Conservation (phyloP, 2,113 vertebrate species). For the Oreotrochilus melanogaster region DNA sequence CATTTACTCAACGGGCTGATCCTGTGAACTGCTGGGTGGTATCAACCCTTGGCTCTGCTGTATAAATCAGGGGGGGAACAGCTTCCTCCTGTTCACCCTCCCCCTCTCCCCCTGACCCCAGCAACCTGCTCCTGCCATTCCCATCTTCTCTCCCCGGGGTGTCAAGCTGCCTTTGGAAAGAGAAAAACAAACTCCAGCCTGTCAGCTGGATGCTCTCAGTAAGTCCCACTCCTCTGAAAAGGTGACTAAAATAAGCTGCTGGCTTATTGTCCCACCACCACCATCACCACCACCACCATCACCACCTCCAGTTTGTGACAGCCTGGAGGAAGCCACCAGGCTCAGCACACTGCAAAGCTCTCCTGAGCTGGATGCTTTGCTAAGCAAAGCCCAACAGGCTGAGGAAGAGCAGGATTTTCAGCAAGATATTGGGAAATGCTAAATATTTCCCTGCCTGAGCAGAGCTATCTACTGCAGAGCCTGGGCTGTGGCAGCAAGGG, state of each 20-base stretch:
- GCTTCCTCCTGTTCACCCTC: neutral
- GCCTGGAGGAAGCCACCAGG: neutral
- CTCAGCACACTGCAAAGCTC: neutral
- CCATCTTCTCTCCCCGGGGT: neutral
- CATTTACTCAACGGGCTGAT: constrained; percentile 12
- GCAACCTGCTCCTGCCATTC: constrained; percentile 16
- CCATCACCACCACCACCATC: neutral
- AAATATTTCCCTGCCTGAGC: neutral
- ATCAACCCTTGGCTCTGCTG: neutral
- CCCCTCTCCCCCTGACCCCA: neutral
- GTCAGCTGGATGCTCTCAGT: neutral
- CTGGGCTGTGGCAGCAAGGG: neutral
- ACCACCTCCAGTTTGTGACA: neutral
- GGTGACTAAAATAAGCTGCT: neutral
- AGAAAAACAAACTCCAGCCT: neutral
- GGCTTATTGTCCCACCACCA: neutral
- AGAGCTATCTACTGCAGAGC: neutral
- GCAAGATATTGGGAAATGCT: neutral
- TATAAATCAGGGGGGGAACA: neutral
- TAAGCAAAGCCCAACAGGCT: neutral
- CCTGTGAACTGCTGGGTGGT: neutral
- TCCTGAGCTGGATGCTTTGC: neutral
- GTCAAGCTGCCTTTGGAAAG: neutral
- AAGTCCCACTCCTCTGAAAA: neutral
- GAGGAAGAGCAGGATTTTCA: neutral